Percentiles rank a stretch among this genome's conserved stretches.
Evolutionary conservation across 2,888 invertebrate genomes (phyloP).

Genomic region (Patella ulyssiponensis): DNA sequence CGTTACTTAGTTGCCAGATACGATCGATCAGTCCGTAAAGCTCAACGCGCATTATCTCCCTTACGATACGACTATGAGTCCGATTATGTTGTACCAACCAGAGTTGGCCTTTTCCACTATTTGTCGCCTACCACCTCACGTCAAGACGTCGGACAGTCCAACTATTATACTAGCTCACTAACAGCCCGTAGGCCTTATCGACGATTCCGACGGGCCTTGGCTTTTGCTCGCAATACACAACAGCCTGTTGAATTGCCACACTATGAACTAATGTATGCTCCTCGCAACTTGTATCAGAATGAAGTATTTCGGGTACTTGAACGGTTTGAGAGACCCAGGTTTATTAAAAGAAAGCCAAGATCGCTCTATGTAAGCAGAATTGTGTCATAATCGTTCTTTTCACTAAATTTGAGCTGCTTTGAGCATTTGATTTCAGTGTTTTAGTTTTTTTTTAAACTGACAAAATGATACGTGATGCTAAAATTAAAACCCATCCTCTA

Average conservation of each 20-base stretch:
- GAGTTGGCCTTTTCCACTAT: not conserved
- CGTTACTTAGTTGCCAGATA: conserved; percentile 1
- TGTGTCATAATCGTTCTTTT: not conserved
- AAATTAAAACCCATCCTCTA: not conserved
- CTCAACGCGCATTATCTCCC: not conserved
- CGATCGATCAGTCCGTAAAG: not conserved
- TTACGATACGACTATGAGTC: not conserved
- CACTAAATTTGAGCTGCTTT: conserved; percentile 5
- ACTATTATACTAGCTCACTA: conserved; percentile 9
- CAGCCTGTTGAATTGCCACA: not conserved
- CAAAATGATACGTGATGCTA: not conserved
- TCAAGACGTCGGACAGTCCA: not conserved
- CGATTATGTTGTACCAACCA: not conserved
- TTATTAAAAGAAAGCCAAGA: not conserved
- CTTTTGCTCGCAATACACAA: not conserved
- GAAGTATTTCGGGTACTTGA: not conserved
- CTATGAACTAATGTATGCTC: conserved; percentile 1
- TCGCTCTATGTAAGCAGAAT: conserved; percentile 5
- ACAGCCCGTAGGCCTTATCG: not conserved
- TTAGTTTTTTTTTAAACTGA: not conserved
- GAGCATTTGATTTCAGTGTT: conserved; percentile 5
- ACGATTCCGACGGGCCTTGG: not conserved
- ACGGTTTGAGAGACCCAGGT: conserved; percentile 1
- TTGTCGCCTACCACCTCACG: not conserved
- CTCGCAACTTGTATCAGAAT: not conserved